Conservation (phyloP, 2,113 vertebrate species). For the Oceanites oceanicus region DNA sequence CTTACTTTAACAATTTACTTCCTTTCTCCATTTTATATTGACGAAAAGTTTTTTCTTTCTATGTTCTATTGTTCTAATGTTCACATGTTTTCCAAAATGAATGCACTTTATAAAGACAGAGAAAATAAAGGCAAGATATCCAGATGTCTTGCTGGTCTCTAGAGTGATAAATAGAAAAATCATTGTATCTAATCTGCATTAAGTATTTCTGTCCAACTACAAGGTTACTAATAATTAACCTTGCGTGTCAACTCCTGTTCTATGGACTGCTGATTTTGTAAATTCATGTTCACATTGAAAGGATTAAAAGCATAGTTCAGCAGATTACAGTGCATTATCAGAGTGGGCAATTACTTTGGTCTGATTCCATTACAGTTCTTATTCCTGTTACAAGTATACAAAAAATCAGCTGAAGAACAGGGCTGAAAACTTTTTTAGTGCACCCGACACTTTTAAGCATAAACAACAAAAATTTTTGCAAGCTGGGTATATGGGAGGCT, state of each 20-base stretch:
- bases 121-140: not conserved
- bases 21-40: not conserved
- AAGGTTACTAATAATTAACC: constrained; percentile 42
- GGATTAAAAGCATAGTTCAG: constrained; percentile 71
- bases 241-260: constrained; percentile 31
- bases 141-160: not conserved
- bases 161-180: constrained; percentile 18
- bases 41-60: not conserved
- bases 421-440: not conserved
- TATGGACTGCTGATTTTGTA: constrained; percentile 55
- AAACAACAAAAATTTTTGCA: not conserved
- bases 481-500: not conserved
- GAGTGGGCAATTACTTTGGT: constrained; percentile 7
- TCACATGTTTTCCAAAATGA: not conserved
- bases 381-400: not conserved
- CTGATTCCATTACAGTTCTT: constrained; percentile 29
- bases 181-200: not conserved
- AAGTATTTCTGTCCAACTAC: not conserved
- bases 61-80: not conserved
- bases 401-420: not conserved
- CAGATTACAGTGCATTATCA: constrained; percentile 65
- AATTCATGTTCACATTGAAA: constrained; percentile 53
- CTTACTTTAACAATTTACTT: not conserved
- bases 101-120: not conserved
- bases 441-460: not conserved